Percentiles rank a stretch among this genome's conserved stretches.
Conservation (phyloP, 2,888 invertebrate genomes). For the Tipula vernalis region DNA sequence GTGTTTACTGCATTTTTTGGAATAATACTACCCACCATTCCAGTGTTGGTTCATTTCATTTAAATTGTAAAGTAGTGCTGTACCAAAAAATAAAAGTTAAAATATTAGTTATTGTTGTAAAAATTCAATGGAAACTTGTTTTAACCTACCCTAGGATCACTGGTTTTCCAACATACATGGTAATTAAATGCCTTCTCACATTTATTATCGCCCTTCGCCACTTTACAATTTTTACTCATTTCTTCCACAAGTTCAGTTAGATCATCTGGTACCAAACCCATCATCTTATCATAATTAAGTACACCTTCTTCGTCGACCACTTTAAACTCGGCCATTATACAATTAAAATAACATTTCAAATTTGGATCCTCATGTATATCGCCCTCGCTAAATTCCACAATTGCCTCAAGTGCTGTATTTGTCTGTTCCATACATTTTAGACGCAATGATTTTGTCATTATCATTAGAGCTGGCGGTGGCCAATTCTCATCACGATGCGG, state of each 20-base stretch:
- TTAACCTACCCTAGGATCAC: conserved; percentile 25
- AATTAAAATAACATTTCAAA: conserved; percentile 33
- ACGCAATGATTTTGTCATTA: neutral
- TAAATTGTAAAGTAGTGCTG: neutral
- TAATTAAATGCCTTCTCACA: conserved; percentile 35
- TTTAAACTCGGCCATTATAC: conserved; percentile 30
- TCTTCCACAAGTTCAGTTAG: conserved; percentile 26
- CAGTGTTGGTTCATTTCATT: neutral
- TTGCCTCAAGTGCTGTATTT: conserved; percentile 20
- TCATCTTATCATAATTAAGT: conserved; percentile 30
- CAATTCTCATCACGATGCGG: conserved; percentile 26
- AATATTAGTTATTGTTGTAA: neutral
- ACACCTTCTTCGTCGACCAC: conserved; percentile 34
- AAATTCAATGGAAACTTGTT: neutral
- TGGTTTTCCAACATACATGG: conserved; percentile 28
- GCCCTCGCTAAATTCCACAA: conserved; percentile 26
- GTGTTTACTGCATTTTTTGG: too few species aligned
- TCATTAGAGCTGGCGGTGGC: neutral
- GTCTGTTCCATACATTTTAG: neutral
- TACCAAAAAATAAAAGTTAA: neutral
- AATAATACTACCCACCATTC: too few species aligned
- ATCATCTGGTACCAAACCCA: conserved; percentile 24
- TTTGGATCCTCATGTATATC: conserved; percentile 25
- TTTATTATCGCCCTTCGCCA: conserved; percentile 29
- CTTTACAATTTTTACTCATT: conserved; percentile 28